Base-by-base conservation (phyloP, 1,140 invertebrate genomes). In the Bombus ignitus region DNA sequence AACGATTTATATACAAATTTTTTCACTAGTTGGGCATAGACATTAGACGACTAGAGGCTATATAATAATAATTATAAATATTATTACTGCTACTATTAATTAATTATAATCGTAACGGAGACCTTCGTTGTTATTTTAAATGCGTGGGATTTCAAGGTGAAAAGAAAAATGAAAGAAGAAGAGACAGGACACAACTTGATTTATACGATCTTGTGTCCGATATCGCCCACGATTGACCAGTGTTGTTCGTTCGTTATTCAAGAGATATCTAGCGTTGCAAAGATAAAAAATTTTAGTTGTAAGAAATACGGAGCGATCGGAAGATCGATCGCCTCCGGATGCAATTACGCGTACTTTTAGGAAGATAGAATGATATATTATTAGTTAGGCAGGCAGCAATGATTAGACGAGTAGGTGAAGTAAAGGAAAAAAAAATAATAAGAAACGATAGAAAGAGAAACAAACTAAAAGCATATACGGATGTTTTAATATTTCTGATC, bases 21-120 rank as follows among this genome's bases (percentile, higher is more conserved):
- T 90, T 93, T 93, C 88, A 92, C 91, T 95, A 93, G 92, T 92
- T 94, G 93, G 91, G 90, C 91, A 92, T 94, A 95, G 94, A 94
- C 85, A 83, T 93, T 94, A 94, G 94, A 94, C 91, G 93, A 95
- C 92, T 95, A 95, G 94, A 95, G 94, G 94, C 94, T 95, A 95
- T 93, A 94, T 92, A 90, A 90, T 92, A 92, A 91, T 92, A 93
- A 93, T 91, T 93, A 93, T 91, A 81, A 91, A 81, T 88, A 91
- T 91, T 91, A 91, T 88, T 76, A 90, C 72, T 81, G 84, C 87
- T 92, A 91, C 85, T 89, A 94, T 93, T 93, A 90, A 92, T 92
- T 90, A 92, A 90, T 88, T 92, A 92, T 90, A 90, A 90, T 88
- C 81, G 90, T 80, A 87, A 91, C 76, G 74, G 76, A 91, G 81